Percentiles rank a stretch among this genome's conserved stretches.
Conservation (phyloP, 2,888 invertebrate species). For the Hyalella azteca region DNA sequence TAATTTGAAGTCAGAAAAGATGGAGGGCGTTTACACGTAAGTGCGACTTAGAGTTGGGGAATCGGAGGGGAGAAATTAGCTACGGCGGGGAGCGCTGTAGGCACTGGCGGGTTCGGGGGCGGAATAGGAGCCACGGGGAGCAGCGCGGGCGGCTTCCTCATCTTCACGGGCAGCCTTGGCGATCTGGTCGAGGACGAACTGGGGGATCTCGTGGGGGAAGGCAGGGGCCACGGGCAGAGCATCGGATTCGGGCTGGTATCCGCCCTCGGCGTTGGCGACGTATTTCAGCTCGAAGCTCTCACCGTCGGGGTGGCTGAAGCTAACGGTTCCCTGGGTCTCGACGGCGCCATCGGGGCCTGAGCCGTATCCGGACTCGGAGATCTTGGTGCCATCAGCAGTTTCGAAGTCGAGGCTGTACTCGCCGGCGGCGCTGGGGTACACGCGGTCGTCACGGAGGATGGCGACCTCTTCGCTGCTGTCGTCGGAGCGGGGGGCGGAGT, state of each 20-base stretch:
- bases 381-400: constrained; percentile 45
- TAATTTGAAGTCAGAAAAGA: not conserved
- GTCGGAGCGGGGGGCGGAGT: not conserved
- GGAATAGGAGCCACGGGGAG: not conserved
- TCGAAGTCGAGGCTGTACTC: constrained; percentile 50
- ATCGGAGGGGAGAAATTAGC: not conserved
- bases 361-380: constrained; percentile 14
- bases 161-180: constrained; percentile 35
- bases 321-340: constrained; percentile 37
- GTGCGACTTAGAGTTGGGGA: too few species aligned
- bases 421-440: constrained; percentile 46
- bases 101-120: constrained; percentile 16
- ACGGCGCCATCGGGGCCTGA: constrained; percentile 42
- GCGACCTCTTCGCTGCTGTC: constrained; percentile 34
- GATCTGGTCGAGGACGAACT: constrained; percentile 54
- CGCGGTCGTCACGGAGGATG: constrained; percentile 53
- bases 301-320: constrained; percentile 33
- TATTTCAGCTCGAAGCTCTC: constrained; percentile 20
- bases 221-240: constrained; percentile 52
- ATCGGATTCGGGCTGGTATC: constrained; percentile 41
- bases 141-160: constrained; percentile 17
- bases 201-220: constrained; percentile 55
- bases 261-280: constrained; percentile 47
- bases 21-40: not conserved
- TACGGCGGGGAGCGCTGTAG: constrained; percentile 7